Base-by-base conservation (phyloP, 2,113 vertebrate species). In the Sprattus sprattus region DNA sequence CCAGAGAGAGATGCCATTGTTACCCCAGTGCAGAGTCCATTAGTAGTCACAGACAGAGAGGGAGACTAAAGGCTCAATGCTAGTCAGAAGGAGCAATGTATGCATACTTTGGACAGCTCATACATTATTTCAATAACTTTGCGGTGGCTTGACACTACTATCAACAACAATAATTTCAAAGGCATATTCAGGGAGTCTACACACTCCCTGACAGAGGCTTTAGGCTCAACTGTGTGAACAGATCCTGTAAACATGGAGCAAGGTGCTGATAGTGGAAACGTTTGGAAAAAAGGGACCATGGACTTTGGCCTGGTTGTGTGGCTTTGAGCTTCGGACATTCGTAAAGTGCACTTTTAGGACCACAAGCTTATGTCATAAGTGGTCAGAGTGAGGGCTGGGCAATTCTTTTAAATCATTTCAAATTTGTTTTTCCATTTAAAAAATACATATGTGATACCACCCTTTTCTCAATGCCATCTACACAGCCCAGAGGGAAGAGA, bases 1-100 rank as follows among this genome's bases (percentile, higher is more conserved):
- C 85, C 71, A 22, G 82, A 71, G 57, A 87, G 49, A 84, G 47
- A 81, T 82, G 32, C 25, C 86, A 67, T 86, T 86, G 85, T 86
- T 82, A 80, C 81, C 15, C 54, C 6, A 15, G 25, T 28, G 54
- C 44, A 20, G n/a, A 87, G 82, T 88, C 64, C 80, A 88, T 88
- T 87, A 88, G 87, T 13, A 8, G 50, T 2, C 52, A 75, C 25
- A 49, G 10, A 71, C 10, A 45, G 57, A 67, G 0, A 60, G 18
- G 2, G 13, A 2, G 0, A 60, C 18, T 22, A 60, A 3, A 60
- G 54, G 54, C 22, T 60, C 54, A 60, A 20, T 22, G 54, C 54
- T 60, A 16, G 18, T 16, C 3, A 22, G 6, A 7, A 60, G 18
- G 54, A 7, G 54, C 54, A 60, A 20, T 22, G 54, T 20, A 60